Conservation (phyloP, 2,888 invertebrate species). For the Acronicta psi region DNA sequence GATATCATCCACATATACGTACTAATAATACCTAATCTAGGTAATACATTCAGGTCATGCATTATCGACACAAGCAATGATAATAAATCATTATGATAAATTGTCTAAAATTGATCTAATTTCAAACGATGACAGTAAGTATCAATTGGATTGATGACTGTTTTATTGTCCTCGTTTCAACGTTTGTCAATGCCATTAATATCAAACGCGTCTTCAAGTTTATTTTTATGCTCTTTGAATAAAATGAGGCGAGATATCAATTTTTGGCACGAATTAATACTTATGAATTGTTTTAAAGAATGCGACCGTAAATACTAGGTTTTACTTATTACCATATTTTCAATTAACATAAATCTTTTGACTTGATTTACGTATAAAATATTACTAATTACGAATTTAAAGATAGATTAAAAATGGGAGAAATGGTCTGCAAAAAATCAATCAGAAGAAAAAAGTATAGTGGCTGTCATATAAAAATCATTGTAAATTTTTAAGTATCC, state of each 20-base stretch:
- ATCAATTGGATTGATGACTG: constrained; percentile 41
- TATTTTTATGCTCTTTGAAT: constrained; percentile 22
- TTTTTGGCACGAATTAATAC: constrained; percentile 19
- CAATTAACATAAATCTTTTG: not conserved
- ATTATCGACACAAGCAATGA: constrained; percentile 42
- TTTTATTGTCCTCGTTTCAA: constrained; percentile 38
- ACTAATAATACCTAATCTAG: constrained; percentile 50
- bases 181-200: constrained; percentile 35
- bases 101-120: constrained; percentile 47
- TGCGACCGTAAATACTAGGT: not conserved
- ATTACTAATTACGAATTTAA: not conserved
- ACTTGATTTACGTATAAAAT: not conserved
- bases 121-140: constrained; percentile 40
- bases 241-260: not conserved
- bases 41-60: constrained; percentile 48
- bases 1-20: constrained; percentile 31
- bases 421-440: too few relatives aligned
- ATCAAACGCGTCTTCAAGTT: constrained; percentile 20
- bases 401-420: too few relatives aligned
- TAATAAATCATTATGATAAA: constrained; percentile 53
- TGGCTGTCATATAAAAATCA: not conserved
- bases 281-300: constrained; percentile 6
- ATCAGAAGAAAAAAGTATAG: too few relatives aligned
- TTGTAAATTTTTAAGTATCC: constrained; percentile 1
- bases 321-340: not conserved